Base-by-base conservation (phyloP, 2,797 vertebrate species). In the Sebastes wilsoni region DNA sequence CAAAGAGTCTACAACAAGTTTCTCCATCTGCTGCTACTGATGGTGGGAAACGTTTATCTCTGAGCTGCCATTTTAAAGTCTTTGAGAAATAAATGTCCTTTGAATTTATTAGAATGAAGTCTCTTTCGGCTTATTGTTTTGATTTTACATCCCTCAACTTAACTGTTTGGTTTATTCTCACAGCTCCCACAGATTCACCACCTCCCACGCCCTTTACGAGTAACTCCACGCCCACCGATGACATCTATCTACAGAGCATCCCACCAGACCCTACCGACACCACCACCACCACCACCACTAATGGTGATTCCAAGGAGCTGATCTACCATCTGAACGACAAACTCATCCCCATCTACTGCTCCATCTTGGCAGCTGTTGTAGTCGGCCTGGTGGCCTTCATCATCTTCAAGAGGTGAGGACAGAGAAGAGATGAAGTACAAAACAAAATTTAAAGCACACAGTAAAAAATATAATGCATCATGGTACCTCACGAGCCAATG, bases 311-410 rank as follows among this genome's bases (percentile, higher is more conserved):
- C 1, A 95, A 94, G 72, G 93, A 96, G 2, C 91, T 86, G 0
- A 83, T 96, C 46, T 95, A 94, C 75, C 90, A 92, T 42, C 95
- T 96, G 4, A 90, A 96, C 0, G 94, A 98, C 89, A 98, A 97
- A 87, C 97, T 99, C 88, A 99, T 99, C 89, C 98, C 98, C 0
- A 97, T 99, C 88, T 99, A 99, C 85, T 98, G 97, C 94, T 99
- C 98, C 90, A 97, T 99, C 95, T 92, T 99, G 86, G 98, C 97
- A 0, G 98, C 98, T 0, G 97, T 98, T 23, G 96, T 99, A 23
- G 95, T 97, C n/a, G 97, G 98, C 59, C 91, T 99, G 0, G 96
- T 99, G 91, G 98, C 98, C 66, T 99, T 99, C 90, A 96, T 99
- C 8, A 96, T 97, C 81, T 99, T 99, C 90, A 99, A 99, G 91